Evolutionary conservation across 2,113 vertebrate species (phyloP), one percentile per base, ranked within the genome.

Genomic region (Notiomystis cincta): DNA sequence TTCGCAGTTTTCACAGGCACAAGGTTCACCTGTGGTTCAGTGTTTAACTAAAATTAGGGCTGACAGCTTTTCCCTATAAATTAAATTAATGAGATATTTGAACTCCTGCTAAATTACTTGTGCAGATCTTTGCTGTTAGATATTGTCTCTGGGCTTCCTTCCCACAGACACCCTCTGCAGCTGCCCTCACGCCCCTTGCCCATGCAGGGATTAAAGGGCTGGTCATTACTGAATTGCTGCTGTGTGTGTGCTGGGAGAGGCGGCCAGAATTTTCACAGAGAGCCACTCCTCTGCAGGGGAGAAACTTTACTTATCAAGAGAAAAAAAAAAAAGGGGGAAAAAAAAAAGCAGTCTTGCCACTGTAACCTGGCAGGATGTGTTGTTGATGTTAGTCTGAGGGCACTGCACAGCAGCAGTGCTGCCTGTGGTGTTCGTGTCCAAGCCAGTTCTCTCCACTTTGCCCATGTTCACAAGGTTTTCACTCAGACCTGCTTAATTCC

Each of bases 11-110:
- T 78, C 85, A 66, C 65, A 83, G 50, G 58, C 13, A 1, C 78
- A 61, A 83, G 57, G 50, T 94, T 96, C 91, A 96, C 93, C 93
- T 94, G 78, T 67, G 75, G 75, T 90, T 95, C 87, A 87, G 60
- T 51, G 77, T 88, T 93, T 64, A 77, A 77, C 67, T 67, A 8
- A 83, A 83, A 97, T 88, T 60, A 83, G 86, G 76, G 61, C 61
- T 93, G 96, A 89, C 95, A 96, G 88, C 61, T 95, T 93, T 97
- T 87, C 93, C 92, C 53, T 76, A 51, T 81, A 92, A 95, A 95
- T 94, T 87, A 96, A 96, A 95, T 86, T 92, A 96, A 94, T 96
- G 94, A 90, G 87, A 37, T 87, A 50, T 88, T 96, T 88, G 90
- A 96, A 87, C 21, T 69, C 8, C 53, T 64, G 50, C 72, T 78